Conservation (phyloP, 2,888 invertebrate genomes). For the Spisula solida region DNA sequence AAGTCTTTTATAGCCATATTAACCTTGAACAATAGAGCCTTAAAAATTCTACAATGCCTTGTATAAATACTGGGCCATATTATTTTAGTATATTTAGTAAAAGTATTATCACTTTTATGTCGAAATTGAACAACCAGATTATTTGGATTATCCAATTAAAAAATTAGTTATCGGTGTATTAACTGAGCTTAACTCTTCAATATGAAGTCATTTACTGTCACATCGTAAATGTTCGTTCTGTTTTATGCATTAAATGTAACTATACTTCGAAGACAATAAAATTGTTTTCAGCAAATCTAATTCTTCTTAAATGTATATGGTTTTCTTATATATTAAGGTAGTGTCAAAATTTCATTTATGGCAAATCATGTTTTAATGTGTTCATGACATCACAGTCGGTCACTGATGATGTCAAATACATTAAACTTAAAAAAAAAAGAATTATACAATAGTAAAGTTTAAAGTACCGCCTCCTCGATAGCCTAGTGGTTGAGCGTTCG, state of each 20-base stretch:
- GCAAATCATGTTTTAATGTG: no score
- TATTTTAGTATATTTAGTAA: conserved; percentile 46
- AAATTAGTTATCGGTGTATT: conserved; percentile 6
- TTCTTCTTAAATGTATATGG: no score
- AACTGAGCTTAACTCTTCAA: conserved; percentile 3
- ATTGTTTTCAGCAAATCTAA: no score
- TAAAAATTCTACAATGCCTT: conserved; percentile 35
- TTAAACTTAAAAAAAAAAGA: no score
- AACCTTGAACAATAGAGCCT: conserved; percentile 26
- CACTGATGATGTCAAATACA: no score
- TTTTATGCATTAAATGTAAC: background rate
- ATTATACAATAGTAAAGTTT: no score
- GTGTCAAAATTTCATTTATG: no score
- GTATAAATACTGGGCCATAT: conserved; percentile 49
- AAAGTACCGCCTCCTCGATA: no score
- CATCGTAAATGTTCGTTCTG: background rate
- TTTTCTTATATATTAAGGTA: no score
- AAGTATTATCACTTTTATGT: conserved; percentile 34
- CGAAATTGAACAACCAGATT: conserved; percentile 39
- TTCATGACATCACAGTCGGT: no score
- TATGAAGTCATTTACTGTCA: conserved; percentile 6
- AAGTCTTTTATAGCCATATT: conserved; percentile 32
- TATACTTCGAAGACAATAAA: no score
- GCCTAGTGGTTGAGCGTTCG: no score
- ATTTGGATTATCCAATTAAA: conserved; percentile 48